Percentiles rank a stretch among this genome's conserved stretches.
These are phyloP conservation scores for Cydia splendana DNA, from an alignment of 1,140 invertebrate species.

Conservation along the genomic window DNA sequence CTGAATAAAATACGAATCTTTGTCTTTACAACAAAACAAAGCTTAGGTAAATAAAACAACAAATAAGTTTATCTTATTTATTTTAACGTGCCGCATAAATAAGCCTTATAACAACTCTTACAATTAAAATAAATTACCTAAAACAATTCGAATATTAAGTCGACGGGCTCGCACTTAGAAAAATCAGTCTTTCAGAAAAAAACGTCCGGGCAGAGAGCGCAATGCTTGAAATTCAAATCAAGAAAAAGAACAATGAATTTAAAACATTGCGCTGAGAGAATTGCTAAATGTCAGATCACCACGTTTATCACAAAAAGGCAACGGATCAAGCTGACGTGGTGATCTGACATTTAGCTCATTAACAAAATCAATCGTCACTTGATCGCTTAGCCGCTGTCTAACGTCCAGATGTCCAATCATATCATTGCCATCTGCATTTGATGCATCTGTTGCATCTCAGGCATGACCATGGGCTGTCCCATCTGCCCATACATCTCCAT, in stretches of 20 bases:
- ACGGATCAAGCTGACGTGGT: conserved; percentile 68
- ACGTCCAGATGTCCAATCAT: conserved; percentile 70
- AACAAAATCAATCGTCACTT: conserved; percentile 62
- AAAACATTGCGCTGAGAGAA: conserved; percentile 59
- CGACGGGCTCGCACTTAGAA: conserved; percentile 72
- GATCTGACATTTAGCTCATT: conserved; percentile 72
- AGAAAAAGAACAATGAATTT: conserved; percentile 50
- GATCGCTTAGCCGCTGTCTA: conserved; percentile 52
- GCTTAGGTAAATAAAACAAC: conserved; percentile 43
- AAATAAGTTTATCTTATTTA: conserved; percentile 42
- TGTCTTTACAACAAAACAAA: too few species aligned
- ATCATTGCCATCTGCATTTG: conserved; percentile 49
- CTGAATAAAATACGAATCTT: conserved; percentile 34
- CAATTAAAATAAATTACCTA: conserved; percentile 64
- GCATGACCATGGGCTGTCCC: conserved; percentile 42
- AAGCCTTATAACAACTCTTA: conserved; percentile 66
- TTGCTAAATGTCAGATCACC: conserved; percentile 76
- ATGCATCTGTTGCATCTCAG: conserved; percentile 32
- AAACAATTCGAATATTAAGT: conserved; percentile 63
- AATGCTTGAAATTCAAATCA: conserved; percentile 57
- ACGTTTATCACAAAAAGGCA: conserved; percentile 46
- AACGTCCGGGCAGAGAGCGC: conserved; percentile 41
- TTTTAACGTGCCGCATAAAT: conserved; percentile 77
- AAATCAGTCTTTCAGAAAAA: conserved; percentile 57
- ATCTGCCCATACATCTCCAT: conserved; percentile 54